Evolutionary conservation across 1,140 invertebrate genomes (phyloP), one percentile per base, ranked within the genome.

Genomic region (Microplitis mediator): DNA sequence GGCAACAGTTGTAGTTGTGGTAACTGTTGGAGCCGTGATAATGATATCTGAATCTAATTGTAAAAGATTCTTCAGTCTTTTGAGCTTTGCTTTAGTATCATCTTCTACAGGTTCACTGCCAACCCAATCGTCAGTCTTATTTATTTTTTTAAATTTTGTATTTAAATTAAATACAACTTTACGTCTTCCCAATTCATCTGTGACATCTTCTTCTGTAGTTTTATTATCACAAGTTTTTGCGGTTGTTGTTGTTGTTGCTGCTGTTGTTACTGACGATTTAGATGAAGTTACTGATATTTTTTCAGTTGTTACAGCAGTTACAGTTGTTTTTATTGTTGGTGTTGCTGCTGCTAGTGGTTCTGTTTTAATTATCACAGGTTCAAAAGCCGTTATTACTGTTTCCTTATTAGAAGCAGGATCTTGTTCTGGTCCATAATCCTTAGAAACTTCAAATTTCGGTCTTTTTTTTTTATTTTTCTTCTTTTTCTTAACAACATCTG

Each of bases 81-180:
- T 62, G 6, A 4, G 31, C 62, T 36, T 52, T 1, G 14, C 4
- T 68, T 61, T 35, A 51, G 72, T 13, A 71, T 74, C 58, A 11
- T 75, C 9, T 71, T 75, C 36, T 74, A 76, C 2, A 74, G 77
- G 0, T 11, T 73, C 76, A 4, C 76, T 77, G 11, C 39, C 39
- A 4, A 74, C 58, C 82, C 81, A 81, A 0, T 80, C 80, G 2
- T 78, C 76, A 4, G 74, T 75, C 36, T 76, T 79, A 9, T 34
- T 77, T 5, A 84, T 76, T n/a, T 77, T 78, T 51, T 81, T 84
- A 0, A 66, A 71, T 69, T 80, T 84, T 0, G 79, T 69, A 64
- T 72, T 77, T 9, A 85, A 75, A 63, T 85, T 85, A 39, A 85
- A 85, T 4, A 80, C 60, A 0, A 86, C 81, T 69, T 85, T 84